phyloP scores from a whole-genome alignment of 2,113 vertebrate genomes.

The Equus quagga region DNA sequence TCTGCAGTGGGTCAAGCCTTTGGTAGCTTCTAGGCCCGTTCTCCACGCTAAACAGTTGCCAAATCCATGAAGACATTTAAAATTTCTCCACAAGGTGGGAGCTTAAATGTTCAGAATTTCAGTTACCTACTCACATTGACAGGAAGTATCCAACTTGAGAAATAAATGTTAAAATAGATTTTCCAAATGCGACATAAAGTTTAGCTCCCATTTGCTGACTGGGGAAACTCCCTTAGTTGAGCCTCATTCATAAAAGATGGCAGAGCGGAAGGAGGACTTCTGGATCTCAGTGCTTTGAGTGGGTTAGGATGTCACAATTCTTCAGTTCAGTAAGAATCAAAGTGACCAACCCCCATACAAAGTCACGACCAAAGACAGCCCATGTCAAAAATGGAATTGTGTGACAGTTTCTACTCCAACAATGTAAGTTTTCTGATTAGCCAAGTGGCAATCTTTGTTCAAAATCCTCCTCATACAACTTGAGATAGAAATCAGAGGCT shows the following conservation, averaged over 20 bases:
- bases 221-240: constrained; percentile 36
- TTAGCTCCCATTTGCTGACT: constrained; percentile 60
- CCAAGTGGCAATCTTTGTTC: background rate
- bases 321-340: background rate
- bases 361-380: background rate
- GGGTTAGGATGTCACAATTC: background rate
- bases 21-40: constrained; percentile 66
- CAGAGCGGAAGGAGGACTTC: background rate
- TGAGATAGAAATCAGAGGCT: background rate
- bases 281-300: background rate
- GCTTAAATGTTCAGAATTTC: constrained; percentile 74
- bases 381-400: background rate
- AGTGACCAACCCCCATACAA: background rate
- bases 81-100: constrained; percentile 53
- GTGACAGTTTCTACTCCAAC: background rate
- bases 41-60: constrained; percentile 65
- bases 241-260: background rate
- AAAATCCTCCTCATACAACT: background rate
- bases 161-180: constrained; percentile 71
- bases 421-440: background rate
- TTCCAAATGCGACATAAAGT: constrained; percentile 63
- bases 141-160: constrained; percentile 59
- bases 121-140: constrained; percentile 46
- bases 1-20: constrained; percentile 54
- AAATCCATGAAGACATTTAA: constrained; percentile 68